Evolutionary conservation across 2,113 vertebrate species (phyloP).

Genomic region (Lophura nycthemera): DNA sequence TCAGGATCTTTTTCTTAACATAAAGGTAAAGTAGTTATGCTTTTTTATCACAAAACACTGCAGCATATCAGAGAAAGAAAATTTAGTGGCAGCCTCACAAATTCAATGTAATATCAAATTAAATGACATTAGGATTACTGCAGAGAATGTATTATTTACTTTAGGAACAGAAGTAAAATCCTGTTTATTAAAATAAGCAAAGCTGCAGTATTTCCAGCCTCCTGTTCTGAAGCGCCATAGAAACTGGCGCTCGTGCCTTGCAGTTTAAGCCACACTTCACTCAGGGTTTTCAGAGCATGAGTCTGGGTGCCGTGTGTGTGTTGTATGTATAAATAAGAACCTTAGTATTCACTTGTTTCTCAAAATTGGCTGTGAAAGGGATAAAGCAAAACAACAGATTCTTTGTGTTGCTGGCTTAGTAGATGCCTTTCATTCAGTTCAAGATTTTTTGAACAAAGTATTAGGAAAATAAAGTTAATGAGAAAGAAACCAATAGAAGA

Average conservation of each 20-base stretch:
- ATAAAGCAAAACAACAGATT: slow-evolving; percentile 41
- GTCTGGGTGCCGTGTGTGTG: background rate
- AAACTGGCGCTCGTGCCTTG: background rate
- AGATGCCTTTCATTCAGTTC: slow-evolving; percentile 8
- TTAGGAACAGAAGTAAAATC: background rate
- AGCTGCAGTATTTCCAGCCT: background rate
- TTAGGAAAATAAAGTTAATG: background rate
- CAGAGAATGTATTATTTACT: background rate
- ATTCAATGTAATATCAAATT: background rate
- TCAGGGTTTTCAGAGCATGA: background rate
- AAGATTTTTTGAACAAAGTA: background rate
- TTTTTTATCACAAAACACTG: background rate
- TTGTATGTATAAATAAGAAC: background rate
- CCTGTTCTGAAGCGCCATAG: background rate
- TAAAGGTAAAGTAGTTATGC: background rate
- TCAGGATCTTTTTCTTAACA: background rate
- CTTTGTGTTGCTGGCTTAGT: background rate
- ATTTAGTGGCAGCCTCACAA: background rate
- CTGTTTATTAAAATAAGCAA: background rate
- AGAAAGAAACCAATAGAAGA: slow-evolving; percentile 6
- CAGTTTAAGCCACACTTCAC: background rate
- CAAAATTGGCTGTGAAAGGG: background rate
- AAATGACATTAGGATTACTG: background rate
- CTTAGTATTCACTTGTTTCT: background rate
- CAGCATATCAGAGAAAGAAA: background rate